Evolutionary conservation across 2,797 vertebrate genomes (phyloP).

Genomic region (Enteromius unitaeniatus): DNA sequence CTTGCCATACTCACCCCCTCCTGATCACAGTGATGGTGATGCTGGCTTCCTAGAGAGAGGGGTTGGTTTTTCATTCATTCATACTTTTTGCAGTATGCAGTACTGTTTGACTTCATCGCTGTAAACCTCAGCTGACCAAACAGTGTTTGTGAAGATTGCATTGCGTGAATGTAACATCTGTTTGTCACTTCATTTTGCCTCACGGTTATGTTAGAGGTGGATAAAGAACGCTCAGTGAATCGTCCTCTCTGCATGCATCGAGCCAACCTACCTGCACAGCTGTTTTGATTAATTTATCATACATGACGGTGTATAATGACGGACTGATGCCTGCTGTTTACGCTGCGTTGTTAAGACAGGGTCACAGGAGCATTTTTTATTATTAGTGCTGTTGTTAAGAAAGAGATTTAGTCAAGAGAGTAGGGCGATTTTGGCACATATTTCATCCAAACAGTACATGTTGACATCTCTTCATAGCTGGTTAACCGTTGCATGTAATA

Average conservation of each 20-base stretch:
- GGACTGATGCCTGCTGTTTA: not conserved
- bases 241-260: conserved; percentile 18
- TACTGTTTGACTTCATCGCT: not conserved
- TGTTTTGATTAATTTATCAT: conserved; percentile 33
- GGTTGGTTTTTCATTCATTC: conserved; percentile 20
- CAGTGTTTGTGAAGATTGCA: not conserved
- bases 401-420: conserved; percentile 3
- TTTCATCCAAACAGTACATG: not conserved
- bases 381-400: conserved; percentile 10
- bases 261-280: conserved; percentile 19
- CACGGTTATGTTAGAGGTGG: conserved; percentile 10
- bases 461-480: not conserved
- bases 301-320: conserved; percentile 12
- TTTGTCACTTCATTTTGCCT: not conserved
- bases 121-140: not conserved
- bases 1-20: not conserved
- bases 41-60: conserved; percentile 1
- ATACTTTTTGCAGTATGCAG: conserved; percentile 24
- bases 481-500: conserved; percentile 1
- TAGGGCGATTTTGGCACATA: not conserved
- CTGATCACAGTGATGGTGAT: not conserved
- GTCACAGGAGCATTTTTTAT: not conserved
- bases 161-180: conserved; percentile 29
- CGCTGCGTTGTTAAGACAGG: not conserved
- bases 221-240: conserved; percentile 14